A percentile compares a stretch with the other conserved stretches of the same genome.
Evolutionary conservation across 1,140 invertebrate genomes (phyloP).

Genomic region (Rhynchophorus ferrugineus): DNA sequence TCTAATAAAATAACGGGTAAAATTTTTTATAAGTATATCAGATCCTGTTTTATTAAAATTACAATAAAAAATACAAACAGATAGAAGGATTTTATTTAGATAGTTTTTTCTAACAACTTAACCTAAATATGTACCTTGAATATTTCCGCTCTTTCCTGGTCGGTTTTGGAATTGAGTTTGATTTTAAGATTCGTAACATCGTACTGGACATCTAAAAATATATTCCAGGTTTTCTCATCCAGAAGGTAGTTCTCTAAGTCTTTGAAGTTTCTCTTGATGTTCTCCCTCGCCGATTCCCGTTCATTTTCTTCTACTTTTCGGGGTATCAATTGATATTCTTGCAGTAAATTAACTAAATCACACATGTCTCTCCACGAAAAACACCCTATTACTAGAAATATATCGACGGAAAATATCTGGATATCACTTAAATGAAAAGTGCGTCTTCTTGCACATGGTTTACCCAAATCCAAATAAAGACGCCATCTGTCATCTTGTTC

Average conservation of each 20-base stretch:
- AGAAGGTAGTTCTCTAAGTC: conserved; percentile 10
- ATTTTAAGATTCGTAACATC: conserved; percentile 15
- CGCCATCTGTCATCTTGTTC: too few relatives aligned
- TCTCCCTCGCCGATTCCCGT: conserved; percentile 4
- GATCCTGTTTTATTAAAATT: not conserved
- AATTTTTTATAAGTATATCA: not conserved
- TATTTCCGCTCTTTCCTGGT: conserved; percentile 19
- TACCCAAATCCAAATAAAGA: too few relatives aligned
- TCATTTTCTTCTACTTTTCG: conserved; percentile 11
- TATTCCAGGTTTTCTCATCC: conserved; percentile 22
- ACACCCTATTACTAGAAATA: too few relatives aligned
- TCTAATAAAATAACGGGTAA: not conserved
- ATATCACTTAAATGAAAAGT: too few relatives aligned
- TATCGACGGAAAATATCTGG: too few relatives aligned
- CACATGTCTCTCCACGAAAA: conserved; percentile 14
- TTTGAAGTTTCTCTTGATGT: conserved; percentile 8
- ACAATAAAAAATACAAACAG: not conserved
- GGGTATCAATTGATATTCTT: conserved; percentile 16
- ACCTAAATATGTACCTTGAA: conserved; percentile 16
- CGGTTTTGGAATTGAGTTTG: conserved; percentile 18
- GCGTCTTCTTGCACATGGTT: too few relatives aligned
- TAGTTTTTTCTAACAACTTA: not conserved
- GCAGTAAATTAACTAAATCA: conserved; percentile 9
- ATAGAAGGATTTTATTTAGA: not conserved
- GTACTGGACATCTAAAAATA: conserved; percentile 22